Conservation (phyloP, 2,888 invertebrate species). For the Hypomecis punctinalis region DNA sequence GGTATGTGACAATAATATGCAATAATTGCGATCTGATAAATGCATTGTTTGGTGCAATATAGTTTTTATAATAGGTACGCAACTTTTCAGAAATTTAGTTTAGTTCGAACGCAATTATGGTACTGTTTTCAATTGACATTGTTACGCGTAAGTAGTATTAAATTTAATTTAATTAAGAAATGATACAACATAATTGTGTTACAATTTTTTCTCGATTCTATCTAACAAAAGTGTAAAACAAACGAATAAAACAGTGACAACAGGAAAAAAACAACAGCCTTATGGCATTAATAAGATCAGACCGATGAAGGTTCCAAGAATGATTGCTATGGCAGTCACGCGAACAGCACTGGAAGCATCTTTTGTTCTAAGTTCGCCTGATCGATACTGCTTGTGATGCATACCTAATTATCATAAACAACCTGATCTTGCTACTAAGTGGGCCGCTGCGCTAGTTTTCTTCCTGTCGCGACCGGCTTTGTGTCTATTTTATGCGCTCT, state of each 20-base stretch:
- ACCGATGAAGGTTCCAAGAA: conserved; percentile 20
- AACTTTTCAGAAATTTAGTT: conserved; percentile 12
- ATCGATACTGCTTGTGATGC: conserved; percentile 17
- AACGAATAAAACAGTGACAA: conserved; percentile 7
- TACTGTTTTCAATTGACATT: conserved; percentile 18
- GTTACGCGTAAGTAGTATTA: conserved; percentile 32
- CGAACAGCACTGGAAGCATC: conserved; percentile 16
- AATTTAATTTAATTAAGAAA: not conserved
- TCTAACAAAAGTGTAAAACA: not conserved
- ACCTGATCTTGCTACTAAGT: conserved; percentile 1
- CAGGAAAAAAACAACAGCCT: conserved; percentile 28
- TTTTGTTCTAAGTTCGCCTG: conserved; percentile 29
- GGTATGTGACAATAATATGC: conserved; percentile 14
- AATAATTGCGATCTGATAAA: conserved; percentile 22
- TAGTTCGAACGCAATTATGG: conserved; percentile 19
- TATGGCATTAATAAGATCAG: conserved; percentile 26
- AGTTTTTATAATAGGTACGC: conserved; percentile 21
- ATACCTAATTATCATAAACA: conserved; percentile 25
- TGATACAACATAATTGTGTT: not conserved
- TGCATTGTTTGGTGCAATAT: conserved; percentile 28
- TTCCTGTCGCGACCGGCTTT: conserved; percentile 11
- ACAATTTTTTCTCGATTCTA: not conserved
- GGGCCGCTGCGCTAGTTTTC: not conserved
- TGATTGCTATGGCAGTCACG: conserved; percentile 30
- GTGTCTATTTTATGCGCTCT: not conserved